Base-by-base conservation (phyloP, 2,113 vertebrate genomes). In the Rhineura floridana region DNA sequence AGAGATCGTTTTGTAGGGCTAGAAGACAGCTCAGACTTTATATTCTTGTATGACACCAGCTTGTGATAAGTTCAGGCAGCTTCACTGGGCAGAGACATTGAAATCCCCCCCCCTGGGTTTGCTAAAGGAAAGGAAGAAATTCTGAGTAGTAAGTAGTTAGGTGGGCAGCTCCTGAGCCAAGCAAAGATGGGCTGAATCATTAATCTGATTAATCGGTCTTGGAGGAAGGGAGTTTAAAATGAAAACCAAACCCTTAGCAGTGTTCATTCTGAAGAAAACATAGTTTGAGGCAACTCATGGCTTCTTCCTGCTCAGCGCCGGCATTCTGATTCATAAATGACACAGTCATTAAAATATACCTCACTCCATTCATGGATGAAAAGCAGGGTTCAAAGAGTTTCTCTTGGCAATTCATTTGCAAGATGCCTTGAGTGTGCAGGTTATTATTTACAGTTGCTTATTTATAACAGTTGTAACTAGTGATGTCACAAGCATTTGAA, bases 341-440 rank as follows among this genome's bases (percentile, higher is more conserved):
- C 59, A 63, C 21, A 15, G 25, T 19, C n/a, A 42, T 1, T 10
- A 69, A 4, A 33, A 44, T 23, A 28, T 23, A 25, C 4, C 13
- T 5, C 13, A 69, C n/a, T n/a, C n/a, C n/a, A 1, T 30, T 36
- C 3, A 44, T 88, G 69, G 28, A 89, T 44, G 7, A 85, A 30
- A 73, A 42, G 9, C 63, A 67, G 46, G 28, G 87, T 1, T 82
- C 65, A 55, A 46, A 0, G 0, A 25, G 62, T 42, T 1, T 2
- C 6, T 25, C 36, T 52, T 78, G 36, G 88, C n/a, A n/a, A n/a
- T n/a, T n/a, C n/a, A n/a, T n/a, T n/a, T n/a, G n/a, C n/a, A n/a
- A n/a, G 90, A 84, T 82, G 23, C 46, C 23, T 48, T 59, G 13
- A 62, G 0, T 0, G 0, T 48, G 25, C 1, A 19, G 25, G n/a